Percentiles rank a stretch among this genome's conserved stretches.
Evolutionary conservation across 2,888 invertebrate genomes (phyloP).

Genomic region (Apotomis capreana): DNA sequence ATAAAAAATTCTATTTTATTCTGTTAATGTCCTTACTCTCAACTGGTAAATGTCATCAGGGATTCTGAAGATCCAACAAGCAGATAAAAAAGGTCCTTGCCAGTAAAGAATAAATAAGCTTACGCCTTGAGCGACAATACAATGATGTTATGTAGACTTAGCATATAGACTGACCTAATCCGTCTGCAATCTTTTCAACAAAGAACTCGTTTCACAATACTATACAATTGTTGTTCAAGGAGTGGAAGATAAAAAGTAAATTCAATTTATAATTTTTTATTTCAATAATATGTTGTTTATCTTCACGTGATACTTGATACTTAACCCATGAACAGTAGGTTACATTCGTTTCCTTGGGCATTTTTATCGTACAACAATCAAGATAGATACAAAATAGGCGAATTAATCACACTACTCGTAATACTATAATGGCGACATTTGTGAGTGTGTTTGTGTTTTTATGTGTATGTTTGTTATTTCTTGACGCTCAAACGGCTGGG

Average conservation of each 20-base stretch:
- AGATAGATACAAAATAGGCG: too few relatives aligned
- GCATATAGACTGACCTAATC: slow-evolving; percentile 38
- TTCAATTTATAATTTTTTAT: not conserved
- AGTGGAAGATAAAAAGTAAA: not conserved
- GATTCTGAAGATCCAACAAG: slow-evolving; percentile 15
- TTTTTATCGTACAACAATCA: too few relatives aligned
- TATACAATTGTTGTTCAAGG: slow-evolving; percentile 13
- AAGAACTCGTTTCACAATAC: slow-evolving; percentile 31
- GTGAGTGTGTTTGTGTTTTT: too few relatives aligned
- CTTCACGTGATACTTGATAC: too few relatives aligned
- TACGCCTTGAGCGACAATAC: slow-evolving; percentile 22
- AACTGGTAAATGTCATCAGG: not conserved
- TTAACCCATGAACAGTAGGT: too few relatives aligned
- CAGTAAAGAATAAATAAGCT: slow-evolving; percentile 18
- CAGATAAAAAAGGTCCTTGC: slow-evolving; percentile 25
- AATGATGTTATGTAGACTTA: slow-evolving; percentile 26
- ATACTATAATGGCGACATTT: too few relatives aligned
- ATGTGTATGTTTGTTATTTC: too few relatives aligned
- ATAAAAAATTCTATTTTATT: not conserved
- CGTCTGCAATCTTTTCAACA: slow-evolving; percentile 28
- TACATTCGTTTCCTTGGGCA: too few relatives aligned
- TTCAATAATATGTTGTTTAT: not conserved
- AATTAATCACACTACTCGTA: too few relatives aligned
- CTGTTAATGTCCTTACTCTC: not conserved
- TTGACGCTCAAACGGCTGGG: too few relatives aligned